These are phyloP conservation scores for Takifugu rubripes DNA, from an alignment of 2,797 vertebrate species.

Conservation along the genomic window DNA sequence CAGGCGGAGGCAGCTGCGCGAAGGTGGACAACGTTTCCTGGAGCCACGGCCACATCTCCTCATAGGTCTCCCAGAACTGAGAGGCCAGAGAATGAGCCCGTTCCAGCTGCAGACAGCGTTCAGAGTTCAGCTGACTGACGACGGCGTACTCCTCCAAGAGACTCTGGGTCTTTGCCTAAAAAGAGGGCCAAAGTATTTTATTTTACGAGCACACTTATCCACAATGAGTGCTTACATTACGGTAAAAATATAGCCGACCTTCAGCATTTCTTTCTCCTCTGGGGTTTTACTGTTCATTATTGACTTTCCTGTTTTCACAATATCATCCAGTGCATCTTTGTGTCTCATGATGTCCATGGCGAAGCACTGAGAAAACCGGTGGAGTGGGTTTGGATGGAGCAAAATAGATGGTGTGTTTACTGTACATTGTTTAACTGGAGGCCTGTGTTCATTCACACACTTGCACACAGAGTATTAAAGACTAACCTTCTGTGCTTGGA, in stretches of 20 bases:
- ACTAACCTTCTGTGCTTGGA: conserved; percentile 97
- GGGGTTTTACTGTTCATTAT: conserved; percentile 84
- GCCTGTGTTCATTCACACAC: conserved; percentile 19
- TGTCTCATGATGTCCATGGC: conserved; percentile 97
- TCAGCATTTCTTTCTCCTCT: conserved; percentile 83
- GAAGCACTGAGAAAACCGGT: conserved; percentile 79
- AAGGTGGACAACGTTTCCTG: conserved; percentile 85
- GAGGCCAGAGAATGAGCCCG: conserved; percentile 88
- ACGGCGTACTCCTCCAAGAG: conserved; percentile 83
- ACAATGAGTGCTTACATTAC: not conserved
- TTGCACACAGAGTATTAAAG: not conserved
- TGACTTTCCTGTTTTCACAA: conserved; percentile 85
- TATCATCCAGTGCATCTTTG: conserved; percentile 92
- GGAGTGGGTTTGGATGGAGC: conserved; percentile 33
- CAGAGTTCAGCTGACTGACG: conserved; percentile 92
- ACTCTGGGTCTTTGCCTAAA: conserved; percentile 82
- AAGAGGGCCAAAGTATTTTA: conserved; percentile 15
- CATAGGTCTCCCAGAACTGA: conserved; percentile 98
- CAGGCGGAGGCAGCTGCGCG: conserved; percentile 83
- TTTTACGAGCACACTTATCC: not conserved
- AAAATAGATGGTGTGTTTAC: conserved; percentile 3
- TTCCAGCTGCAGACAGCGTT: conserved; percentile 91
- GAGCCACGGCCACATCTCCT: conserved; percentile 97
- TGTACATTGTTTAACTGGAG: conserved; percentile 21
- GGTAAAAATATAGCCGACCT: conserved; percentile 66